Conservation (phyloP, 1,140 invertebrate genomes). For the Latrodectus geometricus region DNA sequence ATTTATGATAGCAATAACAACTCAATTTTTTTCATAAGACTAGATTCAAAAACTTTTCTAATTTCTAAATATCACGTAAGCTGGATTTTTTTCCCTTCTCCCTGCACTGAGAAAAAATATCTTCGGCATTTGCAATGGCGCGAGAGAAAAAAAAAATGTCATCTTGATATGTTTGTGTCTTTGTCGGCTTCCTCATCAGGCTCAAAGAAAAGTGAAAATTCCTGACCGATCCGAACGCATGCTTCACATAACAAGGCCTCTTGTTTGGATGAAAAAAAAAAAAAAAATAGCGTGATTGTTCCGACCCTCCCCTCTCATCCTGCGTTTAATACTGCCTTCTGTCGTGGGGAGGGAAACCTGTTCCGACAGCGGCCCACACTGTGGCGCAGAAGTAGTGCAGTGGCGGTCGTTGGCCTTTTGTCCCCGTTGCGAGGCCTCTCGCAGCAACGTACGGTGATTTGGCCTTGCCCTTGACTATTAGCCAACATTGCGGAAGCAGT, state of each 20-base stretch:
- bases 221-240: slow-evolving; percentile 16
- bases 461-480: slow-evolving; percentile 52
- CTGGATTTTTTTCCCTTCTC: no score
- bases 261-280: slow-evolving; percentile 14
- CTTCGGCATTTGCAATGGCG: neutral
- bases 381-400: slow-evolving; percentile 21
- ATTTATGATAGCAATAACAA: no score
- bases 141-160: neutral
- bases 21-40: neutral
- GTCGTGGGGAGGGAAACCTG: neutral
- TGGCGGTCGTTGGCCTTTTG: slow-evolving; percentile 47
- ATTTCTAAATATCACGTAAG: neutral
- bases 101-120: neutral
- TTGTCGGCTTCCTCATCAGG: neutral
- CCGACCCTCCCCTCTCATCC: neutral
- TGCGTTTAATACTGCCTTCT: neutral
- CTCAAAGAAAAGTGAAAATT: slow-evolving; percentile 43
- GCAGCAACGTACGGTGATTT: slow-evolving; percentile 5
- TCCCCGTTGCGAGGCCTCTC: slow-evolving; percentile 48
- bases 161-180: slow-evolving; percentile 17
- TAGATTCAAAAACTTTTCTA: neutral
- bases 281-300: slow-evolving; percentile 8
- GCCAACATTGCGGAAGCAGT: slow-evolving; percentile 41
- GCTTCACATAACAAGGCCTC: slow-evolving; percentile 35
- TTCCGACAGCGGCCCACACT: slow-evolving; percentile 27